Conservation (phyloP, 2,888 invertebrate species). For the Trachelus stipa region DNA sequence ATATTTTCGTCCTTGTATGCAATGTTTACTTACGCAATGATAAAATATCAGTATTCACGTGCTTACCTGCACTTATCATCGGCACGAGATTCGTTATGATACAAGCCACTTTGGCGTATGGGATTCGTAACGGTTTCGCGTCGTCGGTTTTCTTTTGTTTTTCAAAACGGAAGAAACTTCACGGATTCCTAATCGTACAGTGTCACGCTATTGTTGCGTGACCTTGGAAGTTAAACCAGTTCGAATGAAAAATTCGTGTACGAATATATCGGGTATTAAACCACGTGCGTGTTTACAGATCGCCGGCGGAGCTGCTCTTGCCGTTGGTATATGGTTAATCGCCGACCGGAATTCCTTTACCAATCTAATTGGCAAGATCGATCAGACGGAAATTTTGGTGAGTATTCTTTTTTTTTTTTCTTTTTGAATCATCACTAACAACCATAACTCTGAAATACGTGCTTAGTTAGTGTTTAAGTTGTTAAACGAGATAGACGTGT, state of each 20-base stretch:
- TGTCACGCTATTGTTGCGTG: not conserved
- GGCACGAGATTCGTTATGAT: too few relatives aligned
- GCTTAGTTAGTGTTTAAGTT: not conserved
- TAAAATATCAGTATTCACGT: too few relatives aligned
- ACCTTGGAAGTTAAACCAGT: too few relatives aligned
- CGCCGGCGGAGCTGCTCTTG: conserved; percentile 74
- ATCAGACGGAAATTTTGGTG: conserved; percentile 52
- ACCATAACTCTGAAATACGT: not conserved
- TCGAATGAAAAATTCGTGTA: too few relatives aligned
- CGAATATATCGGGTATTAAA: too few relatives aligned
- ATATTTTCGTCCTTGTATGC: too few relatives aligned
- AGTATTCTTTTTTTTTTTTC: conserved; percentile 26
- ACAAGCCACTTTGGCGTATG: too few relatives aligned
- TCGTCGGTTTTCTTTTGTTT: conserved; percentile 14
- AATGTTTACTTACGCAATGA: too few relatives aligned
- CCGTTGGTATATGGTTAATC: conserved; percentile 77
- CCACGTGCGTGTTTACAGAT: conserved; percentile 63
- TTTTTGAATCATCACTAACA: too few relatives aligned
- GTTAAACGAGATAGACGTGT: not conserved
- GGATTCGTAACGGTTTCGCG: conserved; percentile 3
- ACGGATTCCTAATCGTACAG: not conserved
- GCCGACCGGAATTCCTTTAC: conserved; percentile 77
- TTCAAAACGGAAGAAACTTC: conserved; percentile 7
- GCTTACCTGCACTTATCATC: too few relatives aligned
- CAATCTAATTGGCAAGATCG: conserved; percentile 52